phyloP scores from a whole-genome alignment of 53 echinoderm and acorn worm species.

The Holothuria scabra region DNA sequence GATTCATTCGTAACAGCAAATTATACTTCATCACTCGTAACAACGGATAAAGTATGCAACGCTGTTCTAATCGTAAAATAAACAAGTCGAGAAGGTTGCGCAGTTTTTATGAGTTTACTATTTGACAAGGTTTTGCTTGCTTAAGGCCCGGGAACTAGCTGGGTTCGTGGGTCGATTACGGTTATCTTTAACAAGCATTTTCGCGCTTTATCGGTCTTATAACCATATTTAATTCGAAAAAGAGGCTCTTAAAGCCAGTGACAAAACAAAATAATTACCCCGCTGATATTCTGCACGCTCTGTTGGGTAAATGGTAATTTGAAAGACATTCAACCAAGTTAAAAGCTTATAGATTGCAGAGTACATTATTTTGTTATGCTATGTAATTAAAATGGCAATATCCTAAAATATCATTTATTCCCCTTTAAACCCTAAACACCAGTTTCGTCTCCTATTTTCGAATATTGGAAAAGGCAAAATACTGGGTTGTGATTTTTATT shows the following conservation, averaged over 20 bases:
- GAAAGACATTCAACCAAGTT: too few relatives aligned
- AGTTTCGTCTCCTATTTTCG: too few relatives aligned
- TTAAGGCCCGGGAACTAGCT: background rate
- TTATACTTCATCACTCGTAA: background rate
- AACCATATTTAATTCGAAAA: conserved; percentile 22
- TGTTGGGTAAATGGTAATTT: too few relatives aligned
- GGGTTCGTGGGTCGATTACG: background rate
- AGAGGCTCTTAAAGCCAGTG: conserved; percentile 19
- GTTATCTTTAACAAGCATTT: too few relatives aligned
- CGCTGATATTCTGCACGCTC: too few relatives aligned
- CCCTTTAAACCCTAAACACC: too few relatives aligned
- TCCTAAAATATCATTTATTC: too few relatives aligned
- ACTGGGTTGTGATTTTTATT: too few relatives aligned
- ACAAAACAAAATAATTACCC: conserved; percentile 34
- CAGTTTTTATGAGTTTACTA: conserved; percentile 24
- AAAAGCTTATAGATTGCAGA: too few relatives aligned
- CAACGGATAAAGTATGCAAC: background rate
- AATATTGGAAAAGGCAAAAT: too few relatives aligned
- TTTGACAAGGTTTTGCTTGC: conserved; percentile 30
- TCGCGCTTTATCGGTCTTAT: background rate
- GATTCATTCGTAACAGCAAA: background rate
- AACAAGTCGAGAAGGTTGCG: conserved; percentile 17
- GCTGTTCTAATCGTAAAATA: conserved; percentile 17
- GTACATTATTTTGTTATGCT: too few relatives aligned
- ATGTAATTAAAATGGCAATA: too few relatives aligned